A percentile compares a stretch with the other conserved stretches of the same genome.
Conservation (phyloP, 92 coral and sea anemone species). For the Palythoa heliodiscus region DNA sequence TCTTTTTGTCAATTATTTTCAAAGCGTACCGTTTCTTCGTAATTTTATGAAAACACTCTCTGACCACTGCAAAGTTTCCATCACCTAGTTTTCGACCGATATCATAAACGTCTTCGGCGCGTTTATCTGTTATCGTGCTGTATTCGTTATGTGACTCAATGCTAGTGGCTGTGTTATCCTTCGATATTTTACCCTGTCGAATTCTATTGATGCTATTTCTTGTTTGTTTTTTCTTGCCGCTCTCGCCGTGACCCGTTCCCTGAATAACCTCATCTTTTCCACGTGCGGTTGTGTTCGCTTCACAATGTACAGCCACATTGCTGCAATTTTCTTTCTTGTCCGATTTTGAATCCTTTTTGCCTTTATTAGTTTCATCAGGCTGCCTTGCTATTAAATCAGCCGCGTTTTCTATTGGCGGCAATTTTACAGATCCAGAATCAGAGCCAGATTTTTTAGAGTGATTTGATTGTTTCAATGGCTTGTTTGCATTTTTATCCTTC, state of each 20-base stretch:
- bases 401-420: conserved; percentile 71
- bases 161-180: conserved; percentile 46
- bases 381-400: conserved; percentile 60
- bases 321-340: background rate
- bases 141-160: conserved; percentile 63
- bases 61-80: conserved; percentile 95
- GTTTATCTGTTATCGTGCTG: conserved; percentile 72
- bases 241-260: conserved; percentile 1
- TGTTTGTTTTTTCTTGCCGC: conserved; percentile 35
- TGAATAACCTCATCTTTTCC: conserved; percentile 9
- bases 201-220: conserved; percentile 43
- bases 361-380: conserved; percentile 39
- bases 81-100: conserved; percentile 95
- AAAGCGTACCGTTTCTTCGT: conserved; percentile 85
- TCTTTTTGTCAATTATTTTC: conserved; percentile 90
- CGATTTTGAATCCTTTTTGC: conserved; percentile 3
- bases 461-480: conserved; percentile 2
- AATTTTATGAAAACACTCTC: conserved; percentile 78
- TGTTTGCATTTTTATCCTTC: conserved; percentile 7
- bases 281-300: background rate
- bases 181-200: conserved; percentile 38
- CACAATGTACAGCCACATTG: conserved; percentile 2
- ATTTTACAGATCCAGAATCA: conserved; percentile 58
- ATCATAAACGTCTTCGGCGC: conserved; percentile 83
- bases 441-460: no score